These are phyloP conservation scores for Molorchus minor DNA, from an alignment of 2,888 invertebrate genomes.

Conservation along the genomic window DNA sequence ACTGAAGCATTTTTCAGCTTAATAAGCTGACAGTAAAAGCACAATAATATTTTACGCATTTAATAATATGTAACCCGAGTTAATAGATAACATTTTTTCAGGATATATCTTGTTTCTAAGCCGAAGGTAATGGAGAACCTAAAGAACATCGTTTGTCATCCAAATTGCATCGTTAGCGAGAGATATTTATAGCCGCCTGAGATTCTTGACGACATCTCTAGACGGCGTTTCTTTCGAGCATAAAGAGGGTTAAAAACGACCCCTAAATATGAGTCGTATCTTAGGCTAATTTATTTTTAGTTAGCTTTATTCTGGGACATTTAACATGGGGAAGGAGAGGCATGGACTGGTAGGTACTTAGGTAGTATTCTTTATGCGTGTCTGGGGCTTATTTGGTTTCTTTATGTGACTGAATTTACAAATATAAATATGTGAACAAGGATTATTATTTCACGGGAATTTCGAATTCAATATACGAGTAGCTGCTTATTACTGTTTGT, in stretches of 20 bases:
- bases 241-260: constrained; percentile 18
- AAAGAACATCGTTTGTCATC: constrained; percentile 37
- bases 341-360: too few relatives aligned
- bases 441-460: too few relatives aligned
- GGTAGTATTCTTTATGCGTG: background rate
- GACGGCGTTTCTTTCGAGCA: constrained; percentile 15
- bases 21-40: constrained; percentile 12
- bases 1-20: constrained; percentile 21
- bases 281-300: constrained; percentile 23
- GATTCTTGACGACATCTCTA: constrained; percentile 25
- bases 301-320: constrained; percentile 23
- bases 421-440: too few relatives aligned
- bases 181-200: constrained; percentile 34
- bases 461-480: too few relatives aligned
- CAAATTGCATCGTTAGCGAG: constrained; percentile 35
- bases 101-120: constrained; percentile 22
- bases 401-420: too few relatives aligned
- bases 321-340: constrained; percentile 7
- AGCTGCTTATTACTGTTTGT: too few relatives aligned
- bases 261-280: constrained; percentile 1
- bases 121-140: constrained; percentile 26
- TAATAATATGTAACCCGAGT: constrained; percentile 27
- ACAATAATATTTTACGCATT: constrained; percentile 25
- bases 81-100: constrained; percentile 28
- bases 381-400: background rate